Percentiles rank a stretch among this genome's conserved stretches.
phyloP scores from a whole-genome alignment of 2,888 invertebrate genomes.

The Protophormia terraenovae region DNA sequence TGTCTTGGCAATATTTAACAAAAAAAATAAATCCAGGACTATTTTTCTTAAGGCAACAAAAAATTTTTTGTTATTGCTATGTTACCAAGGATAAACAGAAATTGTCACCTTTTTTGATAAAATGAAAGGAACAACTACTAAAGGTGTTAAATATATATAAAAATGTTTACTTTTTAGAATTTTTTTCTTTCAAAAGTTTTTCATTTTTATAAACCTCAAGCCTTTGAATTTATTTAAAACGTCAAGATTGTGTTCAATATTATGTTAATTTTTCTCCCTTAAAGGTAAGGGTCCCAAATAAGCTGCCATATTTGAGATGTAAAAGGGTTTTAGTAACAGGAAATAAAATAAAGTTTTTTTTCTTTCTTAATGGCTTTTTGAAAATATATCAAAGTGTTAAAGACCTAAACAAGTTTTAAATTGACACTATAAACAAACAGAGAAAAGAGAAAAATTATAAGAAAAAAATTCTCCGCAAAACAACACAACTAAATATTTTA shows the following conservation, averaged over 20 bases:
- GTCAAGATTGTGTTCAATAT: background rate
- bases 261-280: background rate
- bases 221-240: background rate
- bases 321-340: background rate
- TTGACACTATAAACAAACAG: background rate
- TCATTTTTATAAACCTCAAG: no score
- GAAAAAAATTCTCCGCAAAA: no score
- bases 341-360: background rate
- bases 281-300: no score
- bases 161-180: background rate
- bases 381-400: background rate
- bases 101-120: background rate
- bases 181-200: no score
- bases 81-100: background rate
- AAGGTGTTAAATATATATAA: background rate
- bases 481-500: no score
- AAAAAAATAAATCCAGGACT: background rate
- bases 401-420: background rate
- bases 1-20: background rate
- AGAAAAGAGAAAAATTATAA: background rate
- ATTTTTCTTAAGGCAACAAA: background rate
- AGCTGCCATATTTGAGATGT: no score
- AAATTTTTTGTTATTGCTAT: no score
- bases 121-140: background rate
- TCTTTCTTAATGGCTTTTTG: background rate